Evolutionary conservation across 2,888 invertebrate genomes (phyloP), one percentile per base, ranked within the genome.

Genomic region (Suillia variegata): DNA sequence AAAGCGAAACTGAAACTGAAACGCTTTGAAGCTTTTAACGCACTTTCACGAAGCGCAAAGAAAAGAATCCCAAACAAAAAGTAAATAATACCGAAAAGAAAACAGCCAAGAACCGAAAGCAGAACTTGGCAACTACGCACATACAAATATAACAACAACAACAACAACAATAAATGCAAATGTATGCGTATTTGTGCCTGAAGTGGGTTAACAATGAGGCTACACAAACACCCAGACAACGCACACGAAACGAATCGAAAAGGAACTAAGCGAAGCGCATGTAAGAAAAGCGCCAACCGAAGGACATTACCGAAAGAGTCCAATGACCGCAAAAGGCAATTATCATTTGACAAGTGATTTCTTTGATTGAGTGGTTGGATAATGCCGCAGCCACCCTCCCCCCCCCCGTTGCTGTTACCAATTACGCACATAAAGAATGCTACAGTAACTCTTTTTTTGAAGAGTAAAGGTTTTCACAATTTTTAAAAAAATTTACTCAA

Each of bases 181-280:
- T 73, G 73, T 70, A 72, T 73, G 72, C 73, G 72, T 73, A 63
- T 73, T 60, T 70, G 68, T 65, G 42, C 22, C 70, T 70, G 70
- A 73, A 73, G 70, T 73, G 72, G 72, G 73, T 73, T 73, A 73
- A 71, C 72, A 73, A 72, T 68, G 67, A 71, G 66, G 20, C 4
- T n/a, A n/a, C n/a, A n/a, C n/a, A 42, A n/a, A 22, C 21, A 26
- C 21, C 18, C 4, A 21, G 38, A 38, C 38, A 13, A 38, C 3
- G 38, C 26, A 26, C 5, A 10, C 26, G 10, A 26, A 10, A 10
- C 26, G 10, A 26, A 26, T 10, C 38, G 31, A 38, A n/a, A 38
- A 38, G 38, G 38, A 38, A 38, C 38, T 38, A 13, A 51, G 18
- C 56, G 54, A 53, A 57, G n/a, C n/a, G 52, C 15, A 8, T 8